Evolutionary conservation across 1,140 invertebrate genomes (phyloP).

Genomic region (Hylaeus anthracinus): DNA sequence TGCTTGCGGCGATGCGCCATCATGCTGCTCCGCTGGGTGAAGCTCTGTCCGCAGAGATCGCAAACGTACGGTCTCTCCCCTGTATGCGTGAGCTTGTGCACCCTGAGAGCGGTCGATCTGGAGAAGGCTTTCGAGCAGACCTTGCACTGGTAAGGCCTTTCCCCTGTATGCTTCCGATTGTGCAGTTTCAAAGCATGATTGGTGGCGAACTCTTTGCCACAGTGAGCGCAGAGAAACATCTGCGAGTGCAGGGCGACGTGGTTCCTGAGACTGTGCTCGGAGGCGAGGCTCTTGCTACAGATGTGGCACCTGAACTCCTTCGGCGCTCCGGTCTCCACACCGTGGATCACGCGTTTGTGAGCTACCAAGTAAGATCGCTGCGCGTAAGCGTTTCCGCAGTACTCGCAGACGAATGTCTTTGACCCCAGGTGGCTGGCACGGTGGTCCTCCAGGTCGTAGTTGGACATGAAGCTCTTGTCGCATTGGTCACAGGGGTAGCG

Average conservation of each 20-base stretch:
- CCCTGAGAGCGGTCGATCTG: constrained; percentile 83
- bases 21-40: constrained; percentile 76
- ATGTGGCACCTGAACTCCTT: constrained; percentile 89
- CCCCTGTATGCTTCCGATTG: constrained; percentile 82
- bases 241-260: constrained; percentile 53
- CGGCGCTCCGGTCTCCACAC: background rate
- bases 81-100: constrained; percentile 85
- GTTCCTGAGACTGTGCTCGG: constrained; percentile 65
- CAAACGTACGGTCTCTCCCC: constrained; percentile 83
- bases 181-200: constrained; percentile 79
- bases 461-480: constrained; percentile 83
- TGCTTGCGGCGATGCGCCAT: constrained; percentile 49
- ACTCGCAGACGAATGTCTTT: constrained; percentile 19
- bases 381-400: constrained; percentile 7
- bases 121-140: constrained; percentile 79
- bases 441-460: constrained; percentile 85
- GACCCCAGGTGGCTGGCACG: constrained; percentile 84
- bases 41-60: constrained; percentile 84
- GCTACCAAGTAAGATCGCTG: constrained; percentile 1
- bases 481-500: constrained; percentile 51
- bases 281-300: constrained; percentile 81
- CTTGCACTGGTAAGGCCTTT: constrained; percentile 76
- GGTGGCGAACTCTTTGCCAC: constrained; percentile 83
- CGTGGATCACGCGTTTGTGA: background rate
- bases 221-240: constrained; percentile 78